Evolutionary conservation across 1,140 invertebrate species (phyloP).

Genomic region (Megalopta genalis): DNA sequence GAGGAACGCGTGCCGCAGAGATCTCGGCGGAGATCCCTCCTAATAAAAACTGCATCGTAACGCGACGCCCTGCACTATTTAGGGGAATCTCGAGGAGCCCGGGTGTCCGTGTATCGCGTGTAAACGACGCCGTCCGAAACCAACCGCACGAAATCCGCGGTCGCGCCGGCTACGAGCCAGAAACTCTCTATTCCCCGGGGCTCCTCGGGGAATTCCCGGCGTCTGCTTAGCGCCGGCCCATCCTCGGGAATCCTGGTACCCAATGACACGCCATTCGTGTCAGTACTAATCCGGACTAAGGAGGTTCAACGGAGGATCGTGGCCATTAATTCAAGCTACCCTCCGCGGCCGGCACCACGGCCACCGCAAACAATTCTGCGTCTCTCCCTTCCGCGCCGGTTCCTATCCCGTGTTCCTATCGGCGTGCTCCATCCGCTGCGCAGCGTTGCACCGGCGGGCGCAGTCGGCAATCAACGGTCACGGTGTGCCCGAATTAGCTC

Average conservation of each 20-base stretch:
- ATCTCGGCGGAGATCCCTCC: not conserved
- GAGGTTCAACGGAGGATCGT: constrained; percentile 67
- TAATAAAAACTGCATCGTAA: constrained; percentile 41
- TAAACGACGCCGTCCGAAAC: constrained; percentile 21
- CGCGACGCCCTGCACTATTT: constrained; percentile 15
- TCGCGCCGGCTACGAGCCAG: constrained; percentile 6
- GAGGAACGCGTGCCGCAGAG: not conserved
- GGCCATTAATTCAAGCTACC: constrained; percentile 70
- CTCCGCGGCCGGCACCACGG: constrained; percentile 45
- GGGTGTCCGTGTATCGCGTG: constrained; percentile 31
- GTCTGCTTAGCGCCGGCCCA: constrained; percentile 41
- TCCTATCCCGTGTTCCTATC: not conserved
- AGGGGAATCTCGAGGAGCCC: constrained; percentile 1
- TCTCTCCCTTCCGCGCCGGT: not conserved
- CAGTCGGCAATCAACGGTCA: not conserved
- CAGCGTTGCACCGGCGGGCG: not conserved
- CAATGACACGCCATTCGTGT: constrained; percentile 74
- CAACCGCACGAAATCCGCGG: constrained; percentile 48
- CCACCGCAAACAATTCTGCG: constrained; percentile 56
- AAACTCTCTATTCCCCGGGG: constrained; percentile 23
- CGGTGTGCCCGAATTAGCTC: not conserved
- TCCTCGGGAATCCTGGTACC: constrained; percentile 62
- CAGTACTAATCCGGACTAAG: constrained; percentile 74
- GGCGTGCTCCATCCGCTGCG: no score
- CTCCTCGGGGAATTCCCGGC: constrained; percentile 51